Evolutionary conservation across 2,113 vertebrate genomes (phyloP).

Genomic region (Phyllopteryx taeniolatus): DNA sequence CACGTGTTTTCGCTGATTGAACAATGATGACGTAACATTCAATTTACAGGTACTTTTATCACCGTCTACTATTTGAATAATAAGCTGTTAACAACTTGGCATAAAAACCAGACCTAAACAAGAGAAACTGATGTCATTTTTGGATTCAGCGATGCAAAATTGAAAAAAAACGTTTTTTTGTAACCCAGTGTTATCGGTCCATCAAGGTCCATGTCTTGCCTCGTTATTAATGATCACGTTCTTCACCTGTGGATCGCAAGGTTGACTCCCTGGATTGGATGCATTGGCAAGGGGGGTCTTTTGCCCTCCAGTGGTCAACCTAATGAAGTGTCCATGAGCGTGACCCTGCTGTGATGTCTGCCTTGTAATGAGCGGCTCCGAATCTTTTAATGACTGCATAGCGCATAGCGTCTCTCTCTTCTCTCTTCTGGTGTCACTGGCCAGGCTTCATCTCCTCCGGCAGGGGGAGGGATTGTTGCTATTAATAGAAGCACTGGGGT

Average conservation of each 20-base stretch:
- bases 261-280: not conserved
- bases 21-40: too few species aligned
- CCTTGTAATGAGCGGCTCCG: not conserved
- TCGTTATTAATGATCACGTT: not conserved
- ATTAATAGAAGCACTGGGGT: constrained; percentile 60
- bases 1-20: too few species aligned
- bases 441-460: constrained; percentile 23
- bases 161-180: too few species aligned
- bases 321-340: not conserved
- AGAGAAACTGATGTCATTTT: too few species aligned
- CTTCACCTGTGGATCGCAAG: not conserved
- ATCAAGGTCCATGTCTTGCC: not conserved
- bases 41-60: too few species aligned
- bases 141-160: too few species aligned
- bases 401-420: not conserved
- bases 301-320: not conserved
- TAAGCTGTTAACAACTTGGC: too few species aligned
- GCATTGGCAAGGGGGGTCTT: not conserved
- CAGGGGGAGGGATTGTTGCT: constrained; percentile 28
- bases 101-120: too few species aligned
- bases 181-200: not conserved
- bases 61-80: too few species aligned
- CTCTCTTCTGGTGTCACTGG: constrained; percentile 2
- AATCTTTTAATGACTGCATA: constrained; percentile 5
- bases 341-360: not conserved